Evolutionary conservation across 2,888 invertebrate species (phyloP), one percentile per base, ranked within the genome.

Genomic region (Nephrocerus scutellatus): DNA sequence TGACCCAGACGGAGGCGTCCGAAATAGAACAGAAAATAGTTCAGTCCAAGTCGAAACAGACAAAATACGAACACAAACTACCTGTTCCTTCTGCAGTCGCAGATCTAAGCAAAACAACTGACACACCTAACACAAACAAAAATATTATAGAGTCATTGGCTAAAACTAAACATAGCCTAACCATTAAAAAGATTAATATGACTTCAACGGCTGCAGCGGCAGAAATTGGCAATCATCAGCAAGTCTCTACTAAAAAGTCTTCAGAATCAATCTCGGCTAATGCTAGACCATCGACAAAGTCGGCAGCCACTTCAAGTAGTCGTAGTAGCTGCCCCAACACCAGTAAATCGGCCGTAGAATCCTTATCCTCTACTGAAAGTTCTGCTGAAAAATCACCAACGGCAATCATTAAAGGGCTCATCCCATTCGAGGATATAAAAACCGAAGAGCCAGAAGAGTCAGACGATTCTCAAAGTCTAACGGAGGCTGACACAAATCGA

Each of bases 151-250:
- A 60, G 6, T 44, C 54, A 41, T 51, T 65, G 3, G 52, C 56
- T 10, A 52, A 57, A 5, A 54, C 56, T 10, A 55, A 52, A 12
- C 62, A 62, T 33, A 60, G 61, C 2, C 62, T 64, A 1, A 63
- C 64, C 8, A 59, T 65, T 10, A 65, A 59, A 18, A 65, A 64
- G 41, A 48, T 63, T n/a, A n/a, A n/a, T n/a, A n/a, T n/a, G n/a
- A 30, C 38, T 52, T 4, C 52, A 53, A 21, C 47, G 43, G 10
- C 37, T 23, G 12, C 1, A 6, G 32, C 26, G 26, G n/a, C 10
- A 28, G 15, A 12, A 36, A 29, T 12, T 29, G 30, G 18, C 6
- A n/a, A 9, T 7, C 25, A 13, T 6, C n/a, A 13, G 1, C 25
- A n/a, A 24, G 16, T 14, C 5, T 10, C 13, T 14, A 16, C 41